Conservation (phyloP, 2,113 vertebrate genomes). For the Sus scrofa region DNA sequence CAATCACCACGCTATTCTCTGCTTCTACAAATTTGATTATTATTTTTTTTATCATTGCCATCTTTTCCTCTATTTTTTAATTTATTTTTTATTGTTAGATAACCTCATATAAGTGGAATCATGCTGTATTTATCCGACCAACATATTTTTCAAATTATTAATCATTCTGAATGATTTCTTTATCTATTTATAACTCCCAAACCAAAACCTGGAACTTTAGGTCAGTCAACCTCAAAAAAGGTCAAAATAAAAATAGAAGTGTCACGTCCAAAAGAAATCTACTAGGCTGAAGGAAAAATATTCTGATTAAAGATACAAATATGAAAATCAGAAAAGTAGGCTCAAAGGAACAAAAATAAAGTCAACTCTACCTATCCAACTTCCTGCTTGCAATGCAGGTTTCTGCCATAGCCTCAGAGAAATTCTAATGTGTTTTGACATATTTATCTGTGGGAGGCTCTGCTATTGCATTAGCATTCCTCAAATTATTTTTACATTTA, state of each 20-base stretch:
- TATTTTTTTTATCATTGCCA: too few species aligned
- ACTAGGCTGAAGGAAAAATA: background rate
- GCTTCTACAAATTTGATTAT: background rate
- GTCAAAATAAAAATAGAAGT: conserved; percentile 41
- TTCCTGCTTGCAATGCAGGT: background rate
- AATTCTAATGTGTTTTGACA: conserved; percentile 78
- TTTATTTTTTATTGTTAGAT: too few species aligned
- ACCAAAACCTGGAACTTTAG: background rate
- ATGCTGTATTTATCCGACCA: background rate
- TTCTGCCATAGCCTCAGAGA: conserved; percentile 52
- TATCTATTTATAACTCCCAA: conserved; percentile 12
- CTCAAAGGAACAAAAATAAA: background rate
- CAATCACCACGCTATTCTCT: background rate
- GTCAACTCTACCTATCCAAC: background rate
- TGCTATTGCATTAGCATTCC: conserved; percentile 78
- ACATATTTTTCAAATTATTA: background rate
- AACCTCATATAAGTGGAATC: background rate
- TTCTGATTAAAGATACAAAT: conserved; percentile 57
- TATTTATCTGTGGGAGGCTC: conserved; percentile 74
- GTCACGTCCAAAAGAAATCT: background rate
- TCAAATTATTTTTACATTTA: conserved; percentile 83
- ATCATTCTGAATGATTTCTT: conserved; percentile 19
- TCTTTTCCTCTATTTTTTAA: too few species aligned
- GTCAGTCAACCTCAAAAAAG: conserved; percentile 9
- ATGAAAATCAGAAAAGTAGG: background rate